Evolutionary conservation across 2,888 invertebrate genomes (phyloP).

Genomic region (Hermodice carunculata): DNA sequence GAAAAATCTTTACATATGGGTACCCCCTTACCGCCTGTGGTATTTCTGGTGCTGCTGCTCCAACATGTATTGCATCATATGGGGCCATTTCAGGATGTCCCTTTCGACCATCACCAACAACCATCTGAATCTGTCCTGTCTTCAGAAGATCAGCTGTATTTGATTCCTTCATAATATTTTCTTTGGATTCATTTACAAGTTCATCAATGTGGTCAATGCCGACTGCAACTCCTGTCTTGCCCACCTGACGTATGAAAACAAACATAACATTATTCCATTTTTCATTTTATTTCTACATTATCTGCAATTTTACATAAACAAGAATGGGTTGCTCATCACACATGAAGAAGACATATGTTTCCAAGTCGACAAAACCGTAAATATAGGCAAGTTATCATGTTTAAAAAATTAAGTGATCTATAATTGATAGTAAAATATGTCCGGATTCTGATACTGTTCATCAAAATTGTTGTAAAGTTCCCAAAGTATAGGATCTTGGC

Average conservation of each 20-base stretch:
- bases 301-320: neutral
- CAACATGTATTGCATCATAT: slow-evolving; percentile 71
- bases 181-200: slow-evolving; percentile 75
- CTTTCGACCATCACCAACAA: slow-evolving; percentile 68
- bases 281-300: neutral
- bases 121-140: slow-evolving; percentile 57
- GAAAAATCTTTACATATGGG: too few species aligned
- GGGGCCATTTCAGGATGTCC: slow-evolving; percentile 64
- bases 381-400: too few species aligned
- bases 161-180: slow-evolving; percentile 77
- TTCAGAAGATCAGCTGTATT: slow-evolving; percentile 49
- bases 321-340: too few species aligned
- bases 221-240: slow-evolving; percentile 63
- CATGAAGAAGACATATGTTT: too few species aligned
- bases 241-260: slow-evolving; percentile 54
- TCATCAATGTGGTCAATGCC: slow-evolving; percentile 70
- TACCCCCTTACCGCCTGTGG: slow-evolving; percentile 70
- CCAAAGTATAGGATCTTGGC: too few species aligned
- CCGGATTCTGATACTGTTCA: too few species aligned
- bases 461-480: too few species aligned
- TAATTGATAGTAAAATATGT: too few species aligned
- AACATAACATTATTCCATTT: slow-evolving; percentile 15
- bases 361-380: too few species aligned
- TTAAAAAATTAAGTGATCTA: too few species aligned
- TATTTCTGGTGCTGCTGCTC: slow-evolving; percentile 68